Percentiles rank a stretch among this genome's conserved stretches.
These are phyloP conservation scores for Drosophila teissieri DNA, from an alignment of 1,140 invertebrate genomes.

Conservation along the genomic window DNA sequence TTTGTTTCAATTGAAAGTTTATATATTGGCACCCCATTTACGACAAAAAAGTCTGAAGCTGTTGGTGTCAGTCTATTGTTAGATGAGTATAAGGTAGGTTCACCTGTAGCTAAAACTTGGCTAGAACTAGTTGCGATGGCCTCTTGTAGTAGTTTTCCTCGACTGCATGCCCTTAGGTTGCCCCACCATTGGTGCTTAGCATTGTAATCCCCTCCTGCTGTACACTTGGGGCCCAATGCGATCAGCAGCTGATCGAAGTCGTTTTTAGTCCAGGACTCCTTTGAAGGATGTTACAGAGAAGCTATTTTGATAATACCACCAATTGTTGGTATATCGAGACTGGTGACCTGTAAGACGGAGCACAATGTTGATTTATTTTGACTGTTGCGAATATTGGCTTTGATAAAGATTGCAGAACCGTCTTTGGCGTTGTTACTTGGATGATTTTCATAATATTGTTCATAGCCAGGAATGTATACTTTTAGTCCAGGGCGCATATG, in stretches of 20 bases:
- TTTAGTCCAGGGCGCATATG: slow-evolving; percentile 1
- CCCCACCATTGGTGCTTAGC: slow-evolving; percentile 22
- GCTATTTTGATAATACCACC: slow-evolving; percentile 8
- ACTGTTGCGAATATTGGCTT: slow-evolving; percentile 2
- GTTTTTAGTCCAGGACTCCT: slow-evolving; percentile 1
- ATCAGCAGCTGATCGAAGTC: no score
- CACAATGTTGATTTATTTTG: slow-evolving; percentile 2
- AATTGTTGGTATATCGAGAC: slow-evolving; percentile 4
- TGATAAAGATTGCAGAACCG: slow-evolving; percentile 8
- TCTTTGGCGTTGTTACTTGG: slow-evolving; percentile 20
- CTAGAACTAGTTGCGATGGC: slow-evolving; percentile 10
- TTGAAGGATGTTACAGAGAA: slow-evolving; percentile 15
- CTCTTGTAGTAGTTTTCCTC: slow-evolving; percentile 15
- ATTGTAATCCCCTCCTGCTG: slow-evolving; percentile 24
- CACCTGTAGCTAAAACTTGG: slow-evolving; percentile 13
- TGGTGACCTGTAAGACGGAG: neutral
- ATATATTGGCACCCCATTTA: neutral
- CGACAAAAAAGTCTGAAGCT: neutral
- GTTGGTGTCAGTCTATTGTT: no score
- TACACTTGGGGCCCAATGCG: no score
- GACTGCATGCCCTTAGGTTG: slow-evolving; percentile 9
- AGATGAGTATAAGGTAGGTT: slow-evolving; percentile 2
- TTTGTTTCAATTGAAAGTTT: no score
- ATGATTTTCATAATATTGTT: slow-evolving; percentile 21
- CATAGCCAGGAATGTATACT: neutral